Percentiles rank a stretch among this genome's conserved stretches.
These are phyloP conservation scores for Toxotes lorentzi DNA, from an alignment of 2,797 vertebrate genomes.

Conservation along the genomic window DNA sequence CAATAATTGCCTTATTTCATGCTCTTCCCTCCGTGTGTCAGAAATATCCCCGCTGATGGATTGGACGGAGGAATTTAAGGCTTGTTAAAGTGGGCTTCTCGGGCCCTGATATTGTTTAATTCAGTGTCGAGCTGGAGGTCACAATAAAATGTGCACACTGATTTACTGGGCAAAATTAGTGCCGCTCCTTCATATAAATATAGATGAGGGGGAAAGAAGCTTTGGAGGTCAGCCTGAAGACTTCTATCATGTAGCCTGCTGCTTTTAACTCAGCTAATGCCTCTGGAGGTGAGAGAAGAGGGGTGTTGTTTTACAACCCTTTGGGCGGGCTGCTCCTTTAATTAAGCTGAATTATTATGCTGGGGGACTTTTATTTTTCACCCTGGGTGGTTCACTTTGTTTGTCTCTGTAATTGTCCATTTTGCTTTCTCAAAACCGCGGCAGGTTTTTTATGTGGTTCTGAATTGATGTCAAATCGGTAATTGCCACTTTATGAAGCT, in stretches of 20 bases:
- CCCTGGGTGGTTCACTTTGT: constrained; percentile 64
- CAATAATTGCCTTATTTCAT: constrained; percentile 92
- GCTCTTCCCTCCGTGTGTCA: constrained; percentile 86
- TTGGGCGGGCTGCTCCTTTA: constrained; percentile 67
- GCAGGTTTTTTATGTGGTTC: constrained; percentile 41
- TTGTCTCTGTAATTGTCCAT: constrained; percentile 76
- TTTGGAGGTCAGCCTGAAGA: constrained; percentile 80
- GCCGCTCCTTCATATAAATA: constrained; percentile 84
- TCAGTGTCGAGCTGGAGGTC: constrained; percentile 84
- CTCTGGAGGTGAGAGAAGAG: constrained; percentile 46
- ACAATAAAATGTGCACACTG: constrained; percentile 79
- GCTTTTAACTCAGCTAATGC: constrained; percentile 75
- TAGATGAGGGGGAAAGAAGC: constrained; percentile 77
- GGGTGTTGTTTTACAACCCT: constrained; percentile 57
- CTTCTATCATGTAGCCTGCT: constrained; percentile 67
- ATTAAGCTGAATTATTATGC: constrained; percentile 80
- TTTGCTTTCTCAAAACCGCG: constrained; percentile 59
- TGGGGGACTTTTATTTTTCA: constrained; percentile 57
- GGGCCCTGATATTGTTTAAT: constrained; percentile 87
- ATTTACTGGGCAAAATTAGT: constrained; percentile 86
- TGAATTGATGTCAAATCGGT: constrained; percentile 81
- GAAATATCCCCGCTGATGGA: constrained; percentile 86
- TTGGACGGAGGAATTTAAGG: constrained; percentile 85
- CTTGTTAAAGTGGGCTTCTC: constrained; percentile 85
- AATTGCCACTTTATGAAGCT: constrained; percentile 84